Evolutionary conservation across 53 echinoderm and acorn worm species (phyloP), one percentile per base, ranked within the genome.

Genomic region (Zoroaster sp.): DNA sequence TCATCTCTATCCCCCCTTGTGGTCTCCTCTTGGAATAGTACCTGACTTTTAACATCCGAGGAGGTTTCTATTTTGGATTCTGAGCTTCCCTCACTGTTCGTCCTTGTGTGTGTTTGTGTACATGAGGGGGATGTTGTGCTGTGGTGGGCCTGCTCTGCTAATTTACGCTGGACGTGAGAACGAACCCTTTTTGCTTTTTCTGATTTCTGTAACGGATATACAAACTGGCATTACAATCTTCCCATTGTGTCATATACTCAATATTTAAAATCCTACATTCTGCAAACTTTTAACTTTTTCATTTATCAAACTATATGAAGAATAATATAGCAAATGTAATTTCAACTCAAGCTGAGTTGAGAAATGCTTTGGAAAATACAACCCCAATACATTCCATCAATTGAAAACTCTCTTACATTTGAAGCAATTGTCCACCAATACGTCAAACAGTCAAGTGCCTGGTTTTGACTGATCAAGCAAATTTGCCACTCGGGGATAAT

Each of bases 141-240:
- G 23, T 41, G 83, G n/a, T 35, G 91, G 0, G 34, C 73, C 17
- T 95, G 92, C 49, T 95, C 95, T 73, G 91, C 86, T 12, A 95
- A 67, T 30, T 75, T 93, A 17, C 81, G 67, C 87, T 87, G 77
- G 6, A 95, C 95, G 74, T 95, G 89, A 23, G 83, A 73, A 37
- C 85, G 91, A 17, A 80, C 90, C 81, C 72, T 83, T 25, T 86
- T 74, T 38, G 93, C 93, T 69, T 91, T 95, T 63, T 91, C 95
- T 68, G 95, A 95, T 89, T 88, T 95, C 95, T 95, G 78, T 54
- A 77, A 14, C 42, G 44, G 47, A 43, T 15, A 21, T 28, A 66
- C 66, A 69, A 74, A 23, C 44, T 30, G 3, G 36, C 4, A 37
- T 40, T 5, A 35, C 11, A 59, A 28, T 0, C 5, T 8, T 59